phyloP scores from a whole-genome alignment of 37 sponge, comb jelly and placozoan species.

The Cladorhizidae sp. region DNA sequence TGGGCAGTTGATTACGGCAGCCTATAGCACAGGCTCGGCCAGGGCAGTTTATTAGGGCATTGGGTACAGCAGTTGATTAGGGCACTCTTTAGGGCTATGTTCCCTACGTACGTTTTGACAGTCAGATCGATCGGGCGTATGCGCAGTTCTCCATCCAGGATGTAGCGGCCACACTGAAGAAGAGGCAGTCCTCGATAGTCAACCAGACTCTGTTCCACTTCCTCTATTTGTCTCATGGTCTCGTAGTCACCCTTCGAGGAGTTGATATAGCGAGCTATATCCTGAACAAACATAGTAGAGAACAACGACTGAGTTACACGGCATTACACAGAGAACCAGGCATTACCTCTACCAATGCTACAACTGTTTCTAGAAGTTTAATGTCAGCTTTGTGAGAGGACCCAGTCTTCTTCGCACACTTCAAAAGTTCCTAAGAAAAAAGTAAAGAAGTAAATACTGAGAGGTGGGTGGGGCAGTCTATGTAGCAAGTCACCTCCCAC shows the following conservation, averaged over 20 bases:
- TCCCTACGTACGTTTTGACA: too few species aligned
- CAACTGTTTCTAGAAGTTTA: slow-evolving; percentile 22
- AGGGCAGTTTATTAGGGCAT: too few species aligned
- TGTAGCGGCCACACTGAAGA: slow-evolving; percentile 50
- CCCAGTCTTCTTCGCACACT: slow-evolving; percentile 51
- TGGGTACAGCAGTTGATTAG: too few species aligned
- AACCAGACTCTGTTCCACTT: slow-evolving; percentile 57
- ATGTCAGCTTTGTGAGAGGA: slow-evolving; percentile 10
- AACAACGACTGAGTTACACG: neutral
- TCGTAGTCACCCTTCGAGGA: slow-evolving; percentile 75
- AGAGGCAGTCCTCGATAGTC: slow-evolving; percentile 49
- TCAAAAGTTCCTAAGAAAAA: slow-evolving; percentile 49
- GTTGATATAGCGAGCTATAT: slow-evolving; percentile 84
- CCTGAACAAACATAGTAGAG: slow-evolving; percentile 22
- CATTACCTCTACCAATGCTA: slow-evolving; percentile 49
- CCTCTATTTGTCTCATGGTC: slow-evolving; percentile 48
- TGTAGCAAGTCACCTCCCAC: too few species aligned
- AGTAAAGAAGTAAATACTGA: too few species aligned
- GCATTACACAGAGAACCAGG: neutral
- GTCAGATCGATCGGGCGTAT: slow-evolving; percentile 34
- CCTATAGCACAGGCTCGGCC: too few species aligned
- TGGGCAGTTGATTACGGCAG: too few species aligned
- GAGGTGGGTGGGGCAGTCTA: too few species aligned
- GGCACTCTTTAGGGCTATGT: too few species aligned
- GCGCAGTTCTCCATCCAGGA: slow-evolving; percentile 84